phyloP scores from a whole-genome alignment of 2,888 invertebrate species.

The Orthosia gothica region DNA sequence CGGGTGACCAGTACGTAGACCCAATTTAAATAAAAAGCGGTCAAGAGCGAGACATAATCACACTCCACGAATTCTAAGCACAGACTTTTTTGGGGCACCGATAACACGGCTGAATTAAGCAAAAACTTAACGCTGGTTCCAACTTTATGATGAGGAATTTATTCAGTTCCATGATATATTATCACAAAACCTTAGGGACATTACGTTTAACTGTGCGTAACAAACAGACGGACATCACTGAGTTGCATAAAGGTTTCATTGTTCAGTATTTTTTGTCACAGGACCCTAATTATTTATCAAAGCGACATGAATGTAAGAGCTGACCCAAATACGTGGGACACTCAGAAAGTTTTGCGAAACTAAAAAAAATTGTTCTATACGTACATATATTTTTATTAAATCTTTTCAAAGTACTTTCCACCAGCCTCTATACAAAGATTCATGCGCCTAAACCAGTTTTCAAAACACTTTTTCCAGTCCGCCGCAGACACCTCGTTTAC shows the following conservation, averaged over 20 bases:
- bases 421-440: no score
- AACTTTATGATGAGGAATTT: constrained; percentile 47
- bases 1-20: constrained; percentile 68
- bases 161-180: constrained; percentile 59
- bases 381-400: no score
- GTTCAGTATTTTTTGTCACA: constrained; percentile 63
- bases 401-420: no score
- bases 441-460: no score
- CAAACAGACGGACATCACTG: constrained; percentile 62
- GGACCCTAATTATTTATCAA: constrained; percentile 75
- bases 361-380: no score
- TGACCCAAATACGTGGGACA: constrained; percentile 81
- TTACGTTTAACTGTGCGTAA: constrained; percentile 58
- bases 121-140: constrained; percentile 50
- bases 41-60: constrained; percentile 57
- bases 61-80: constrained; percentile 44
- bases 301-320: constrained; percentile 73
- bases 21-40: constrained; percentile 73
- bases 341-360: no score
- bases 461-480: no score
- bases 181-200: constrained; percentile 54
- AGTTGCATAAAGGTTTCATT: constrained; percentile 64
- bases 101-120: constrained; percentile 47
- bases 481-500: no score
- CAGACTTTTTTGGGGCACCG: constrained; percentile 38